phyloP scores from a whole-genome alignment of 1,140 invertebrate genomes.

The Bombus impatiens region DNA sequence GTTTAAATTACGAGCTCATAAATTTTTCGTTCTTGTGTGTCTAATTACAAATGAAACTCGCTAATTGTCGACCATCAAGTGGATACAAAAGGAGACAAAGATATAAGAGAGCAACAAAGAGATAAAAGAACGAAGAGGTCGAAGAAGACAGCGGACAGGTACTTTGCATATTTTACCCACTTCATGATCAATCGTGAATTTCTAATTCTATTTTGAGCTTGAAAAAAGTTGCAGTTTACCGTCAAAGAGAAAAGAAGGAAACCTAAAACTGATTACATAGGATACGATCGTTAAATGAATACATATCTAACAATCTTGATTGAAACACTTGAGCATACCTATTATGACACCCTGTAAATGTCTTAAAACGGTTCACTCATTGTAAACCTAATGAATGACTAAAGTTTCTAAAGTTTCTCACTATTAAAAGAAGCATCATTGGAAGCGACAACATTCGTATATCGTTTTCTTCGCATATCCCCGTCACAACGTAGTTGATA shows the following conservation, averaged over 20 bases:
- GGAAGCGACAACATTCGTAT: background rate
- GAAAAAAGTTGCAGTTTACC: background rate
- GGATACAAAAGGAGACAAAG: background rate
- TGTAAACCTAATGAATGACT: constrained; percentile 34
- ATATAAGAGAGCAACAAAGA: background rate
- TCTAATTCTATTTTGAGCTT: constrained; percentile 37
- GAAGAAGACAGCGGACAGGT: constrained; percentile 8
- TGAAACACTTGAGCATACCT: constrained; percentile 61
- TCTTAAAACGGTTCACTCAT: constrained; percentile 51
- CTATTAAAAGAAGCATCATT: constrained; percentile 29
- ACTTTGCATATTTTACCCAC: constrained; percentile 17
- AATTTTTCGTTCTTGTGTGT: background rate
- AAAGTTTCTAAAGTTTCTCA: constrained; percentile 56
- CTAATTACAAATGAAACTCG: constrained; percentile 1
- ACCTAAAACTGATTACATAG: constrained; percentile 16
- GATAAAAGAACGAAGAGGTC: background rate
- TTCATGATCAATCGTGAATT: constrained; percentile 1
- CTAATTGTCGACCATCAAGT: constrained; percentile 15
- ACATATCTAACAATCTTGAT: constrained; percentile 9
- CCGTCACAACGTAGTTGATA: background rate
- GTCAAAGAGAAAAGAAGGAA: background rate
- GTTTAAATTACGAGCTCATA: constrained; percentile 11
- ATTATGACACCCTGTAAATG: constrained; percentile 64
- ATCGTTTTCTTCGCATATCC: background rate
- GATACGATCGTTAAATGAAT: constrained; percentile 8